Conservation (phyloP, 2,797 vertebrate species). For the Spondyliosoma cantharus region DNA sequence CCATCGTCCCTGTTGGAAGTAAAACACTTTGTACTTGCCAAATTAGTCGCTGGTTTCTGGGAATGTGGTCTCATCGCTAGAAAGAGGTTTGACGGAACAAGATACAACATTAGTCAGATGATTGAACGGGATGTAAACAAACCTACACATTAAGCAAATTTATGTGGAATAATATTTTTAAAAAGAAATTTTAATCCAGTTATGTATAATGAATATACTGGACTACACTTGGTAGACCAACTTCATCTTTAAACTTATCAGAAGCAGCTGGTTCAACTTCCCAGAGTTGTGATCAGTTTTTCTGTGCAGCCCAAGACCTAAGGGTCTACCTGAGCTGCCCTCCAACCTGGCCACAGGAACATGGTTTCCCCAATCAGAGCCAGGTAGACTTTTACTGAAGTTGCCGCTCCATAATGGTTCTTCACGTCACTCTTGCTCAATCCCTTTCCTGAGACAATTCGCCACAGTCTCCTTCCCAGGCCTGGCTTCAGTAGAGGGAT, state of each 20-base stretch:
- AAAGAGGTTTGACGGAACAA: not conserved
- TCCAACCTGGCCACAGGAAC: not conserved
- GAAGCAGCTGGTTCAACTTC: not conserved
- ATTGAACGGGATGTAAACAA: not conserved
- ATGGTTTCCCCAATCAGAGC: not conserved
- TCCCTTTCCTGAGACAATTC: not conserved
- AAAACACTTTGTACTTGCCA: not conserved
- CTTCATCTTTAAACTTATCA: not conserved
- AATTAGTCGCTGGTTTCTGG: not conserved
- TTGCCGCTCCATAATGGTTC: not conserved
- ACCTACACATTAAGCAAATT: not conserved
- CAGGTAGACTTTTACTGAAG: not conserved
- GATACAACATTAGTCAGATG: not conserved
- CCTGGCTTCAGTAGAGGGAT: no score
- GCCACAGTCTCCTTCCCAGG: not conserved
- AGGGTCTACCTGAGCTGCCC: not conserved
- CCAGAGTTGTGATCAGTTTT: not conserved
- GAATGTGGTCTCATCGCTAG: not conserved
- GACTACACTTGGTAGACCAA: not conserved
- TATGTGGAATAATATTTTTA: not conserved
- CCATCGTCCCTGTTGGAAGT: not conserved
- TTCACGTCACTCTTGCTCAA: not conserved
- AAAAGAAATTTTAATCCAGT: no score
- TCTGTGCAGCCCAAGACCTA: no score
- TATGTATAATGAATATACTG: not conserved